phyloP scores from a whole-genome alignment of 2,797 vertebrate genomes.

The Mormyrops boulengeri region DNA sequence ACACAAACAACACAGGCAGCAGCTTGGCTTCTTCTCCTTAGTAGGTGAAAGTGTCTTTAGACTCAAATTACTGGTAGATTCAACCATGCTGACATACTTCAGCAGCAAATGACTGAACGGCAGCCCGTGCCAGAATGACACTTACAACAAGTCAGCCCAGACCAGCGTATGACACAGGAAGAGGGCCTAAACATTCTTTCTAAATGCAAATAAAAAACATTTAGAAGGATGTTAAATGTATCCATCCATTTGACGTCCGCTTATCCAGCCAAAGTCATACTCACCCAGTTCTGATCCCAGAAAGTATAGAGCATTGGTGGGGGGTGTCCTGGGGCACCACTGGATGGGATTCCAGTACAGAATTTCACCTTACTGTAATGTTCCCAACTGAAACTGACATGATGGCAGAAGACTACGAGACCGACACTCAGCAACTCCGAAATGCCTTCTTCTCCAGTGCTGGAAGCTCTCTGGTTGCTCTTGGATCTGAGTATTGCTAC shows the following conservation, averaged over 20 bases:
- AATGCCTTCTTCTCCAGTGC: not conserved
- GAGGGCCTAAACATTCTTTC: not conserved
- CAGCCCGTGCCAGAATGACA: not conserved
- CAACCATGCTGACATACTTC: not conserved
- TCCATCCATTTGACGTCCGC: not conserved
- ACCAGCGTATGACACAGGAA: not conserved
- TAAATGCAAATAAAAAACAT: not conserved
- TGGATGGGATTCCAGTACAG: not conserved
- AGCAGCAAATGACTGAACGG: not conserved
- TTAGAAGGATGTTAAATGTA: not conserved
- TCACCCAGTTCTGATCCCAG: not conserved
- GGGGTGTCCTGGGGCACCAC: not conserved
- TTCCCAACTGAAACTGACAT: not conserved
- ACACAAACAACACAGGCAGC: not conserved
- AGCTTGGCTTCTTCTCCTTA: not conserved
- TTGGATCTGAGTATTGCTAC: not conserved
- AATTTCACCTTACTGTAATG: not conserved
- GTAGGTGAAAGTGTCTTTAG: conserved; percentile 8
- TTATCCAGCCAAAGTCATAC: not conserved
- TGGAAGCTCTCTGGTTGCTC: not conserved
- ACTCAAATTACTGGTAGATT: conserved; percentile 1
- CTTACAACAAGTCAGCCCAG: not conserved
- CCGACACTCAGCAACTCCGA: not conserved
- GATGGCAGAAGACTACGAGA: not conserved
- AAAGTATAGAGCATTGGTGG: not conserved